Evolutionary conservation across 1,140 invertebrate species (phyloP).

Genomic region (Centruroides vittatus): DNA sequence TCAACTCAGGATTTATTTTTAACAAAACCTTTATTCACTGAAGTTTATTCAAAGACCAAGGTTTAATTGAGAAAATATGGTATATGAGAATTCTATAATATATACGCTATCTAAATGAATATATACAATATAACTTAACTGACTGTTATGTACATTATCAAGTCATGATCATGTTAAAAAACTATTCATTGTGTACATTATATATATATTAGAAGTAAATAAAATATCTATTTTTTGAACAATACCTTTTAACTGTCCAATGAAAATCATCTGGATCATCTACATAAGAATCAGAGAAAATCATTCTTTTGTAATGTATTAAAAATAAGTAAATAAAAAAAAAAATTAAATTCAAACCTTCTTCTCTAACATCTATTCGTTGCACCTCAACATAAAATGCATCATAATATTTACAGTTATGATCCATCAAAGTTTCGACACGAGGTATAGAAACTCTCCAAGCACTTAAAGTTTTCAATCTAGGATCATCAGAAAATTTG

Average conservation of each 20-base stretch:
- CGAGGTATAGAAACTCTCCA: constrained; percentile 52
- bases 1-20: too few relatives aligned
- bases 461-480: constrained; percentile 44
- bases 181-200: too few relatives aligned
- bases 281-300: not conserved
- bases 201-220: too few relatives aligned
- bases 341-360: constrained; percentile 14
- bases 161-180: too few relatives aligned
- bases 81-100: too few relatives aligned
- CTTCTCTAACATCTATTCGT: constrained; percentile 33
- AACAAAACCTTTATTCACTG: too few relatives aligned
- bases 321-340: not conserved
- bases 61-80: too few relatives aligned
- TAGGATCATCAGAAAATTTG: constrained; percentile 32
- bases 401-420: constrained; percentile 28
- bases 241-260: constrained; percentile 40
- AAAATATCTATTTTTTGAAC: too few relatives aligned
- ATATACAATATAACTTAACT: too few relatives aligned
- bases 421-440: constrained; percentile 35
- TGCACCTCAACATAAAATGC: constrained; percentile 48
- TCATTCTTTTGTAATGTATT: not conserved
- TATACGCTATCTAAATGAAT: too few relatives aligned
- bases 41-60: too few relatives aligned
- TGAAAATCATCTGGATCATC: constrained; percentile 34
- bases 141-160: too few relatives aligned